These are phyloP conservation scores for Hestina assimilis DNA, from an alignment of 1,140 invertebrate genomes.

Conservation along the genomic window DNA sequence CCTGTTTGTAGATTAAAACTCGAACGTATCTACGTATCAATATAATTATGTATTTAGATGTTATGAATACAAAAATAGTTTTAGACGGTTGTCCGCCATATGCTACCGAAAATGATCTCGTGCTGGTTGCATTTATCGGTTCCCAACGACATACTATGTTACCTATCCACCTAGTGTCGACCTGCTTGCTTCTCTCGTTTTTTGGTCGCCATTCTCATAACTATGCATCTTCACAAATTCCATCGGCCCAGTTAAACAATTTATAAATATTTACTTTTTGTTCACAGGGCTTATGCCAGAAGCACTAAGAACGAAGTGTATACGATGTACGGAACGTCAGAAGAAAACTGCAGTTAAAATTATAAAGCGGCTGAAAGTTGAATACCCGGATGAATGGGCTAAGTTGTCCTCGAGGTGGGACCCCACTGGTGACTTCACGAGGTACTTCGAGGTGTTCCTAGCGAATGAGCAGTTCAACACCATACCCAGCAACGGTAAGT, in stretches of 20 bases:
- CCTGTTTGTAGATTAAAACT: too few species aligned
- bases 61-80: too few species aligned
- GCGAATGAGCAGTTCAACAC: conserved; percentile 70
- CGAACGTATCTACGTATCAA: too few species aligned
- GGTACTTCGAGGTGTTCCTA: conserved; percentile 73
- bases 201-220: too few species aligned
- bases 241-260: neutral
- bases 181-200: too few species aligned
- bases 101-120: too few species aligned
- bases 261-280: neutral
- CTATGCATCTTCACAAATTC: neutral
- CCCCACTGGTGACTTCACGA: conserved; percentile 79
- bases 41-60: too few species aligned
- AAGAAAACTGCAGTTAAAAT: conserved; percentile 77
- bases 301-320: conserved; percentile 81
- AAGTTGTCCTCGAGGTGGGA: conserved; percentile 79
- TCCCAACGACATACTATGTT: too few species aligned
- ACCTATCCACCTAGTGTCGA: too few species aligned
- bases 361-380: conserved; percentile 77
- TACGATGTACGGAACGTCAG: conserved; percentile 80
- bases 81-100: too few species aligned
- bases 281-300: conserved; percentile 80
- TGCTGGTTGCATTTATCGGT: too few species aligned
- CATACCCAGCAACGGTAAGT: conserved; percentile 43
- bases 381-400: conserved; percentile 80